Evolutionary conservation across 1,140 invertebrate genomes (phyloP).

Genomic region (Drosophila orosa): DNA sequence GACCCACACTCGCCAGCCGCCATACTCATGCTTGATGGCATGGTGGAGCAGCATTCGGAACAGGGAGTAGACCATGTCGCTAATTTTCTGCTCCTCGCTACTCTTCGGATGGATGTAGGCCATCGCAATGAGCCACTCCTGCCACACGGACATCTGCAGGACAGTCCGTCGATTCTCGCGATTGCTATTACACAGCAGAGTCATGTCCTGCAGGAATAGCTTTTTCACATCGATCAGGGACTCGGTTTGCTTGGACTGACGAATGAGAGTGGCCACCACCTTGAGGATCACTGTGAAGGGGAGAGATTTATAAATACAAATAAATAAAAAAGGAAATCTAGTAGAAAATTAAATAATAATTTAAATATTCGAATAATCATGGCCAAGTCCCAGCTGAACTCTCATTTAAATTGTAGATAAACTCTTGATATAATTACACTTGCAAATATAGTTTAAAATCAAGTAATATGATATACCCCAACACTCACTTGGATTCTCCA

Average conservation of each 20-base stretch:
- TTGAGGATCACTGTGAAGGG: conserved; percentile 95
- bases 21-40: conserved; percentile 99
- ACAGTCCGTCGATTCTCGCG: conserved; percentile 98
- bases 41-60: conserved; percentile 99
- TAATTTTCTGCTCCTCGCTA: conserved; percentile 97
- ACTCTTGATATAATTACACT: too few relatives aligned
- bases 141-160: conserved; percentile 99
- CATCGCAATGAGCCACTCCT: conserved; percentile 99
- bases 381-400: background rate
- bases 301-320: too few relatives aligned
- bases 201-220: conserved; percentile 98
- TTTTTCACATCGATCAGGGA: conserved; percentile 97
- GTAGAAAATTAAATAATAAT: conserved; percentile 13
- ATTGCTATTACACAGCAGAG: conserved; percentile 97
- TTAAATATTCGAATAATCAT: background rate
- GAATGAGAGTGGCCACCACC: conserved; percentile 98
- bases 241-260: conserved; percentile 97
- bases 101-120: conserved; percentile 98
- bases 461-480: background rate
- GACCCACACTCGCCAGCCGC: conserved; percentile 99
- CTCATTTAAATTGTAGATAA: too few relatives aligned
- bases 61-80: conserved; percentile 98
- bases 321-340: conserved; percentile 33
- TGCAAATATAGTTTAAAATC: background rate
- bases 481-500: conserved; percentile 98